phyloP scores from a whole-genome alignment of 2,797 vertebrate species.

The Epinephelus awoara region DNA sequence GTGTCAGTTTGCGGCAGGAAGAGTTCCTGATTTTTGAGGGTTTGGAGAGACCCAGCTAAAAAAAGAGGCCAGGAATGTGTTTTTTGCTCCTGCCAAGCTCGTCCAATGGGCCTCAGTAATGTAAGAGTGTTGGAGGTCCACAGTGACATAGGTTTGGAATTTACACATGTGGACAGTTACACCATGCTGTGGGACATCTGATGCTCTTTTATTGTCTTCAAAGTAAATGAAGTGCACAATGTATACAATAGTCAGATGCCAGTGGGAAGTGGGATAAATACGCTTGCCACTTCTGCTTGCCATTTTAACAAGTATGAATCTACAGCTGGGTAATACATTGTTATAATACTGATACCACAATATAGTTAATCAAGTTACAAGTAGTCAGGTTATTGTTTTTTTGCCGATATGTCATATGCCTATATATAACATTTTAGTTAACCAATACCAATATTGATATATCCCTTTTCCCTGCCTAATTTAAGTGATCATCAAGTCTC shows the following conservation, averaged over 20 bases:
- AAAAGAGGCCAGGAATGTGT: conserved; percentile 51
- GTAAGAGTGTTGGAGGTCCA: conserved; percentile 22
- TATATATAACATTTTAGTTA: too few relatives aligned
- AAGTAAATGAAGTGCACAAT: background rate
- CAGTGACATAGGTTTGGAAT: conserved; percentile 8
- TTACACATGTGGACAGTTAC: conserved; percentile 13
- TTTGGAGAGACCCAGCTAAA: conserved; percentile 38
- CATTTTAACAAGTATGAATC: too few relatives aligned
- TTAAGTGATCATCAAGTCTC: too few relatives aligned
- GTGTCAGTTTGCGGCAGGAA: conserved; percentile 35
- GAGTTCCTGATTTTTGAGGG: conserved; percentile 42
- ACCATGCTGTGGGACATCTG: background rate
- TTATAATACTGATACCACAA: background rate
- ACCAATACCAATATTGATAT: too few relatives aligned
- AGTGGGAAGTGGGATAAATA: background rate
- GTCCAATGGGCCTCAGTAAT: conserved; percentile 38
- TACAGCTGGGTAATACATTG: background rate
- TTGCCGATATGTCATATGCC: too few relatives aligned
- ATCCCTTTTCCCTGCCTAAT: too few relatives aligned
- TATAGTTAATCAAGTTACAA: too few relatives aligned
- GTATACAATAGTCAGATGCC: background rate
- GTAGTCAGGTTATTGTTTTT: background rate
- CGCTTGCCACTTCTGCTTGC: background rate
- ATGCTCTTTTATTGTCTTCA: background rate
- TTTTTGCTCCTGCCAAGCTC: conserved; percentile 37